Evolutionary conservation across 2,113 vertebrate genomes (phyloP), one percentile per base, ranked within the genome.

Genomic region (Aegotheles bennettii): DNA sequence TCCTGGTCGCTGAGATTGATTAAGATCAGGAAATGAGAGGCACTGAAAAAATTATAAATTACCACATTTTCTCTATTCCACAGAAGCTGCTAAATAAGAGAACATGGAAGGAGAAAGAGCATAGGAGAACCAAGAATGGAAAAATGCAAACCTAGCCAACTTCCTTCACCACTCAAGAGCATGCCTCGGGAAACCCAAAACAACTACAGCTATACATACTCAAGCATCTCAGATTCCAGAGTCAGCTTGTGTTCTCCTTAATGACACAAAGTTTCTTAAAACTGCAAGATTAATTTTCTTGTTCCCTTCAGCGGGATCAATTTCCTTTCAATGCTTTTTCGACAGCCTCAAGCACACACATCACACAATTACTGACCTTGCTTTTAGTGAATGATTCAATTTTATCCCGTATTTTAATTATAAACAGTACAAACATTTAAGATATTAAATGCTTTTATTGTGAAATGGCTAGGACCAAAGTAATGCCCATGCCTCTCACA

Each of bases 351-450:
- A 96, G 68, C 47, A 64, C 43, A 64, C 26, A 68, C 35, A 40
- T 59, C 29, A 5, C 38, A 81, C 28, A 94, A 84, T 82, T 89
- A 68, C 60, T 78, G 80, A 91, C 51, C 69, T 70, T 42, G 64
- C 19, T 92, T 92, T 84, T 53, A 91, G 43, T 19, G 20, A 91
- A 56, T 54, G 35, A 78, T 87, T 82, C 77, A 11, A 36, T 70
- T 94, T 67, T 67, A 89, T 63, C 60, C 76, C 70, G 15, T 71
- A 59, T 64, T 91, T 96, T 92, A 96, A 91, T 78, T 89, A 36
- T 29, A 91, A 92, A 89, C 86, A 94, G 77, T 82, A 82, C 14
- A 94, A 78, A 94, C 60, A 94, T 56, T 84, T 91, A 91, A 60
- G 80, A 71, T 92, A 84, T 6, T 4, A 91, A 91, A 82, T 19